Percentiles rank a stretch among this genome's conserved stretches.
Conservation (phyloP, 2,888 invertebrate genomes). For the Corbicula japonica region DNA sequence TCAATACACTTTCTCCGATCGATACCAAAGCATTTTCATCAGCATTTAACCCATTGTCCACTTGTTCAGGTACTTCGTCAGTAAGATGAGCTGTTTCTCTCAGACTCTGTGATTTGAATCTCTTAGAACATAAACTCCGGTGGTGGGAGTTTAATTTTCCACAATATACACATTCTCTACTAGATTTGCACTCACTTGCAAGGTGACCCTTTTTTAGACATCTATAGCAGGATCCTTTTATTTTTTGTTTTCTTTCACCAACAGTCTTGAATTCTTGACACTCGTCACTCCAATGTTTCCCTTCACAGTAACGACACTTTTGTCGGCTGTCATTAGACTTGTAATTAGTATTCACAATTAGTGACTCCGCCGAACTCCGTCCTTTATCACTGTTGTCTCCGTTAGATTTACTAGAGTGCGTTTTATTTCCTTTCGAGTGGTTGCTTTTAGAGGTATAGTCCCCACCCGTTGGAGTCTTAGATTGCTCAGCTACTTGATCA, state of each 20-base stretch:
- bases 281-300: conserved; percentile 32
- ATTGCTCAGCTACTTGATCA: too few species aligned
- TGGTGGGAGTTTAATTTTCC: conserved; percentile 23
- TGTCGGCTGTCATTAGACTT: not conserved
- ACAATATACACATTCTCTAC: conserved; percentile 32
- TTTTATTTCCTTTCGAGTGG: too few species aligned
- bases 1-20: conserved; percentile 21
- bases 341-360: not conserved
- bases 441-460: too few species aligned
- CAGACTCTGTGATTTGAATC: too few species aligned
- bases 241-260: conserved; percentile 28
- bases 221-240: conserved; percentile 25
- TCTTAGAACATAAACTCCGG: conserved; percentile 35
- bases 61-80: not conserved
- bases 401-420: not conserved
- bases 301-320: conserved; percentile 26
- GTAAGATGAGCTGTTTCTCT: too few species aligned
- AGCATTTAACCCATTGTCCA: not conserved
- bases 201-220: conserved; percentile 35
- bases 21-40: conserved; percentile 5
- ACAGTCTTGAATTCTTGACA: conserved; percentile 23
- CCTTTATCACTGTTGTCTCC: not conserved
- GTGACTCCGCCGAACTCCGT: not conserved
- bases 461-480: too few species aligned
- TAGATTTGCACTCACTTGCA: conserved; percentile 29